A percentile compares a stretch with the other conserved stretches of the same genome.
Evolutionary conservation across 2,888 invertebrate species (phyloP).

Genomic region (Catocala nupta): DNA sequence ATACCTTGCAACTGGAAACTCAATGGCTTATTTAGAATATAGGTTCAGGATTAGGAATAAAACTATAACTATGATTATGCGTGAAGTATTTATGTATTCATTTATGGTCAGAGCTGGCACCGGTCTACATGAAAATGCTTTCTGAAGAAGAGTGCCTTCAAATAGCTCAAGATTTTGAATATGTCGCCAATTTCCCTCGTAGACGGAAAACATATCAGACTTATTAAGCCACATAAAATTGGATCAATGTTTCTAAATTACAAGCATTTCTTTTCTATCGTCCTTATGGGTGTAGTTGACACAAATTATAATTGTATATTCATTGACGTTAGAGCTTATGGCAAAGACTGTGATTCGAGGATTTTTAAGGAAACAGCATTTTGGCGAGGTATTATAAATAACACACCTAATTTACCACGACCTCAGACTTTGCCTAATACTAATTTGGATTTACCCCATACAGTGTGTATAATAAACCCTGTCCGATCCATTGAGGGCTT

Average conservation of each 20-base stretch:
- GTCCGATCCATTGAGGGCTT: no score
- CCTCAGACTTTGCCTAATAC: constrained; percentile 3
- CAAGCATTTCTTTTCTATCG: constrained; percentile 35
- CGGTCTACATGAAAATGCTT: constrained; percentile 8
- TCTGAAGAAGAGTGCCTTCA: constrained; percentile 13
- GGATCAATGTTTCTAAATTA: no score
- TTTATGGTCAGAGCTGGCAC: constrained; percentile 17
- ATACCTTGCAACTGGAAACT: constrained; percentile 22
- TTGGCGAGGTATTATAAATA: constrained; percentile 18
- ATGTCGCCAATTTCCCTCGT: constrained; percentile 39
- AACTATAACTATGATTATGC: constrained; percentile 15
- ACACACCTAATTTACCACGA: constrained; percentile 7
- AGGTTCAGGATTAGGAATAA: constrained; percentile 22
- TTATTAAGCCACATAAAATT: no score
- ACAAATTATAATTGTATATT: constrained; percentile 37
- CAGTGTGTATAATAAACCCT: no score
- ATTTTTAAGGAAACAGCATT: constrained; percentile 34
- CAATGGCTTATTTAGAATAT: constrained; percentile 24
- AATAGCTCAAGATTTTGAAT: constrained; percentile 14
- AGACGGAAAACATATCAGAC: no score
- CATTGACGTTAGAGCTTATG: constrained; percentile 32
- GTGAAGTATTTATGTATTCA: constrained; percentile 8
- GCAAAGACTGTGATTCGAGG: constrained; percentile 31
- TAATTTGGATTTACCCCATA: constrained; percentile 8
- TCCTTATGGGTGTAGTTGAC: constrained; percentile 37